Evolutionary conservation across 2,888 invertebrate species (phyloP).

Genomic region (Leptinotarsa peninsularis): DNA sequence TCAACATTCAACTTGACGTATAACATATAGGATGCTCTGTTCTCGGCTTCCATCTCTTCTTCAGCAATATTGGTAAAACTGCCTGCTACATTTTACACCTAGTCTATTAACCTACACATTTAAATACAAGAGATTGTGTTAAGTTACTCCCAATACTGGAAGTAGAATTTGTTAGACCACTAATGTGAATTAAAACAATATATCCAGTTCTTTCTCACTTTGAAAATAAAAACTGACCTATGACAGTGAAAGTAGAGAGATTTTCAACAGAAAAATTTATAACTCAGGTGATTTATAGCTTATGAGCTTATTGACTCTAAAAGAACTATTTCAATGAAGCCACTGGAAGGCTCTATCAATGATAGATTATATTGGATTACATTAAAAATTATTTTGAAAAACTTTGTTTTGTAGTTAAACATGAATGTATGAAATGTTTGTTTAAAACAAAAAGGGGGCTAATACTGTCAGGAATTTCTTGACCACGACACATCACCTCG

Average conservation of each 20-base stretch:
- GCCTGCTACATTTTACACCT: slow-evolving; percentile 60
- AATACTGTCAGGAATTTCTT: no score
- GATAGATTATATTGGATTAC: no score
- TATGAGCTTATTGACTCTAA: no score
- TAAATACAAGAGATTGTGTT: slow-evolving; percentile 59
- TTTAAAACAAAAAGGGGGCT: no score
- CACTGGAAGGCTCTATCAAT: not conserved
- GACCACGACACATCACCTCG: no score
- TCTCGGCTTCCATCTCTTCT: slow-evolving; percentile 40
- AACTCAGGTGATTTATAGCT: no score
- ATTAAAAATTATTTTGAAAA: no score
- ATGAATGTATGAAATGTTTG: no score
- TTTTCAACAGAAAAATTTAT: no score
- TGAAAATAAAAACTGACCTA: not conserved
- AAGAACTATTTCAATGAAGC: no score
- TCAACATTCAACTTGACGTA: slow-evolving; percentile 63
- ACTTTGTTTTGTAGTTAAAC: no score
- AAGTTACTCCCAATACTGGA: slow-evolving; percentile 41
- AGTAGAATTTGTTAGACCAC: slow-evolving; percentile 54
- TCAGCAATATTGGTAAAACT: slow-evolving; percentile 50
- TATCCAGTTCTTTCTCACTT: not conserved
- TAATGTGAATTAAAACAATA: not conserved
- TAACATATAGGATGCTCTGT: slow-evolving; percentile 59
- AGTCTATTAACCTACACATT: slow-evolving; percentile 62
- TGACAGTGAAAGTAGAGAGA: not conserved